Percentiles rank a stretch among this genome's conserved stretches.
Evolutionary conservation across 2,113 vertebrate genomes (phyloP).

Genomic region (Numenius arquata): DNA sequence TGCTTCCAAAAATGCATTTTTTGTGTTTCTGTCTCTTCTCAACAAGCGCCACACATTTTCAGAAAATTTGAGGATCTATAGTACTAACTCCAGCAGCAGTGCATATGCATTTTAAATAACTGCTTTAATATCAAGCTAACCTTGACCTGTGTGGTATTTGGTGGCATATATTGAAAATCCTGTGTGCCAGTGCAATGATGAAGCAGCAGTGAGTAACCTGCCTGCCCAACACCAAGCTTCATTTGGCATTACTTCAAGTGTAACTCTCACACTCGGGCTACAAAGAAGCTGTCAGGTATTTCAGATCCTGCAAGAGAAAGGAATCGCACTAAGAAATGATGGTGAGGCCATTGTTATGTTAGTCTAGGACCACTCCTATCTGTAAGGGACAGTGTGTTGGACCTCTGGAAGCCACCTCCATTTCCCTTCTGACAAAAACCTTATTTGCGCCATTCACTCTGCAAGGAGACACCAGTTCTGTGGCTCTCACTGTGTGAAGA

Average conservation of each 20-base stretch:
- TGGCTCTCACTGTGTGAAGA: background rate
- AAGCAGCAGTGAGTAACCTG: background rate
- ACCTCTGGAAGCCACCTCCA: background rate
- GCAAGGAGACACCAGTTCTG: background rate
- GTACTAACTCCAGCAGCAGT: background rate
- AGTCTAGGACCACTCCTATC: background rate
- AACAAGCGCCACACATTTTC: background rate
- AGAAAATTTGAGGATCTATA: background rate
- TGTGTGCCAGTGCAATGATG: background rate
- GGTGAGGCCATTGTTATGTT: rapidly evolving
- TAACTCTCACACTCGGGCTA: background rate
- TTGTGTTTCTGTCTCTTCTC: background rate
- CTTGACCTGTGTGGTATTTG: background rate
- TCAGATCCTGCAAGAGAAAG: background rate
- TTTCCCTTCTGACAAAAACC: background rate
- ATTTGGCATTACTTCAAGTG: background rate
- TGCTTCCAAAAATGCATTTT: background rate
- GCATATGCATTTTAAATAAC: background rate
- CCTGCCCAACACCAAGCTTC: background rate
- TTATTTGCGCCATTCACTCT: background rate
- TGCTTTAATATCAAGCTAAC: background rate
- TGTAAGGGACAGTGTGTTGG: background rate
- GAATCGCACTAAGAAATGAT: background rate
- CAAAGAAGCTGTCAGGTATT: background rate
- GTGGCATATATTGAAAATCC: background rate